Conservation (phyloP, 2,797 vertebrate species). For the Poeciliopsis gracilis region DNA sequence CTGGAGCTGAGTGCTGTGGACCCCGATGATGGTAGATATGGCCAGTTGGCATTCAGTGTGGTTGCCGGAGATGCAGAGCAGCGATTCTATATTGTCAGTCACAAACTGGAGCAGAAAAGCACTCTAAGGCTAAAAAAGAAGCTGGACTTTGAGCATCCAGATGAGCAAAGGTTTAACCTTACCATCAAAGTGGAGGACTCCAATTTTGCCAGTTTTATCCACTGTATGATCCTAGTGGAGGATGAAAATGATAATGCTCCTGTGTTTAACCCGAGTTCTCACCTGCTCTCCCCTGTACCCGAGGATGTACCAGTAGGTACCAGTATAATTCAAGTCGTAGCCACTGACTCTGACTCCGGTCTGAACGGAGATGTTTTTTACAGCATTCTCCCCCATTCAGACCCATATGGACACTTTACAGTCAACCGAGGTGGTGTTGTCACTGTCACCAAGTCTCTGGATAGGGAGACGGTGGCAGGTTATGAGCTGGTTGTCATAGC, state of each 20-base stretch:
- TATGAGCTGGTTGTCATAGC: constrained; percentile 86
- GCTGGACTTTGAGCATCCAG: constrained; percentile 87
- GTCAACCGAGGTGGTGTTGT: constrained; percentile 81
- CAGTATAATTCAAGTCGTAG: constrained; percentile 79
- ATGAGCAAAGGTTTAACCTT: constrained; percentile 87
- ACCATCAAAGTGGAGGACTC: constrained; percentile 87
- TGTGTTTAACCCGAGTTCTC: constrained; percentile 78
- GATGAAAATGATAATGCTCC: constrained; percentile 90
- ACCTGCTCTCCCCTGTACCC: constrained; percentile 76
- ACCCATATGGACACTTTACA: constrained; percentile 81
- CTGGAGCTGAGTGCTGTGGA: constrained; percentile 84
- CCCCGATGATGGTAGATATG: constrained; percentile 80
- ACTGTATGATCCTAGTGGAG: constrained; percentile 85
- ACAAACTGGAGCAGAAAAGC: constrained; percentile 80
- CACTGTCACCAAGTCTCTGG: constrained; percentile 79
- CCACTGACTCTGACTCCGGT: constrained; percentile 85
- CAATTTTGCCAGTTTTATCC: constrained; percentile 84
- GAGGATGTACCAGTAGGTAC: constrained; percentile 83
- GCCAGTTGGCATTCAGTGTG: constrained; percentile 85
- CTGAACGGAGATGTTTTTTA: constrained; percentile 84
- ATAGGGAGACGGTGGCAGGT: constrained; percentile 79
- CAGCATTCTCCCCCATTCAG: constrained; percentile 81
- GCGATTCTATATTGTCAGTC: constrained; percentile 86
- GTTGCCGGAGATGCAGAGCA: constrained; percentile 85
- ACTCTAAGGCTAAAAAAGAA: constrained; percentile 83